Evolutionary conservation across 2,888 invertebrate species (phyloP), one percentile per base, ranked within the genome.

Genomic region (Andrena trimmerana): DNA sequence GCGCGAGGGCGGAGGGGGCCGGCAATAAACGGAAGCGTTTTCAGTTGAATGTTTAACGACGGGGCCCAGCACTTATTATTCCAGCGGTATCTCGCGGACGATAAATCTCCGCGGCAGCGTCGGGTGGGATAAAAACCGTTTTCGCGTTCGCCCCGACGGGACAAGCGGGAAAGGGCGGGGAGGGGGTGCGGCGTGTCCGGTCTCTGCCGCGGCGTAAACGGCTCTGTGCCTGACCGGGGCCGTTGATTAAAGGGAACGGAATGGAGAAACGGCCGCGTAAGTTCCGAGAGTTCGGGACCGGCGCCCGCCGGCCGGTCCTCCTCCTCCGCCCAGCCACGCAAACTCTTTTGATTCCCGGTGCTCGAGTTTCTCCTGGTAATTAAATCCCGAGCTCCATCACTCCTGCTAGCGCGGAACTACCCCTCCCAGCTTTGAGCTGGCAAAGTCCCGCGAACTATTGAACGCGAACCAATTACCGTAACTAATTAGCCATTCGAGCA

Each of bases 401-500:
- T 74, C 81, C 72, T 50, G 16, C 42, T 16, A 42, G 42, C 42
- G 42, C 42, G 16, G 16, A 42, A 42, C 42, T 54, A 50, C 59
- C 65, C 42, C 52, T 29, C 27, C 62, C 84, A 81, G 88, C 88
- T 88, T 86, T 88, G 86, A 86, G 85, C 80, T 88, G 42, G 81
- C 80, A 86, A 86, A 88, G 86, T 88, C 81, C 79, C 57, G 79
- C 76, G 75, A 88, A 88, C 89, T 88, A 89, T 88, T 89, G 88
- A 88, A 89, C 87, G 83, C 77, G 85, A 88, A 86, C 86, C 88
- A 88, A 88, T 88, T 88, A 88, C 88, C 83, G 86, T 89, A 87
- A 88, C 89, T 88, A 88, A 88, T 88, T 88, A 89, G 81, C 86
- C 83, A 88, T 87, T 89, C 87, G 85, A 77, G 84, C 75, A 75